Evolutionary conservation across 1,140 invertebrate genomes (phyloP), one percentile per base, ranked within the genome.

Genomic region (Brachionus calyciflorus): DNA sequence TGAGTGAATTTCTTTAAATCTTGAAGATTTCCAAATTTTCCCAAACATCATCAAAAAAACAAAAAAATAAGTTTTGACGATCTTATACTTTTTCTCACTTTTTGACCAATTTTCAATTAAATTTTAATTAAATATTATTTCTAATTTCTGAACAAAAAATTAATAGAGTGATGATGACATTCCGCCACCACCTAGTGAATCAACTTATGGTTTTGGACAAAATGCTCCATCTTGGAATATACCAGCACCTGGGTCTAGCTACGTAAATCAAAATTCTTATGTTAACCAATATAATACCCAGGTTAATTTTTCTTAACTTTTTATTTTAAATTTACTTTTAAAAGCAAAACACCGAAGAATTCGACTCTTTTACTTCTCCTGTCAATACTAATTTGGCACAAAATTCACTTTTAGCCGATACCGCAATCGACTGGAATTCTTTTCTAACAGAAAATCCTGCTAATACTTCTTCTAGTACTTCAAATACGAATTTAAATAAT

Each of bases 251-350:
- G 41, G 37, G 4, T 65, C 60, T 65, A 65, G 37, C 12, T 65
- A 65, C 44, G 60, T 65, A 65, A 65, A 65, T 65, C 60, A 65
- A 65, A 65, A 65, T 24, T 44, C 37, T 26, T 65, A 65, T 65
- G 40, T 65, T 44, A 65, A 65, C 44, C 60, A 65, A 44, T 65
- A 65, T 44, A 41, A 41, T 44, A 19, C 60, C 24, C 60, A 65
- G 60, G 60, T 65, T 65, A 65, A 21, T 41, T 65, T 65, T 41
- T 19, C 44, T 24, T 26, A 30, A 21, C 40, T 63, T 55, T 55
- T 28, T 4, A 55, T 55, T 17, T 63, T 19, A 37, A 12, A 21
- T 5, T 63, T n/a, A n/a, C n/a, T n/a, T n/a, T n/a, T n/a, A n/a
- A n/a, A n/a, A 63, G 57, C 57, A 63, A 63, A 33, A 33, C 9